These are phyloP conservation scores for Plebejus argus DNA, from an alignment of 2,888 invertebrate species.

Conservation along the genomic window DNA sequence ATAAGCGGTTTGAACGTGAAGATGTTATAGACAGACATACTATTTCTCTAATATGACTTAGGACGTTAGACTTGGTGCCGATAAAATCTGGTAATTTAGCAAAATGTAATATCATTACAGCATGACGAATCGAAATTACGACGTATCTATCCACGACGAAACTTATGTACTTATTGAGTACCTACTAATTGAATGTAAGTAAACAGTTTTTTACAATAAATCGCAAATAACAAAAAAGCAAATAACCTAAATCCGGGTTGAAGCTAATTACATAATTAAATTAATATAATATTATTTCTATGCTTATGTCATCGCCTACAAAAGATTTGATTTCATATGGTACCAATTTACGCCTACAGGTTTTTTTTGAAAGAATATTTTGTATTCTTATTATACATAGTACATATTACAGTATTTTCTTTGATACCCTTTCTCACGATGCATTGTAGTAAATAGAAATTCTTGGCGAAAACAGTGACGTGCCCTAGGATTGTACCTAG, in stretches of 20 bases:
- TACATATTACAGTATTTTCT: neutral
- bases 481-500: too few species aligned
- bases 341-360: neutral
- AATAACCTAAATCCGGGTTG: neutral
- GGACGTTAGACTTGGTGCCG: neutral
- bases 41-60: too few species aligned
- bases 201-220: neutral
- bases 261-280: neutral
- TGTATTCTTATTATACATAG: neutral
- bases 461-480: too few species aligned
- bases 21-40: too few species aligned
- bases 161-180: neutral
- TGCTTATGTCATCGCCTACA: neutral
- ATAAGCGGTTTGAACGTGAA: too few species aligned
- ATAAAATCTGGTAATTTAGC: neutral
- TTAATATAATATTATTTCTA: neutral
- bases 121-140: neutral
- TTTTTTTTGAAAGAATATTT: neutral
- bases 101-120: neutral
- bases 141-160: neutral
- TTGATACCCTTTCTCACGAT: neutral
- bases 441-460: too few species aligned
- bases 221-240: neutral
- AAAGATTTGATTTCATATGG: neutral
- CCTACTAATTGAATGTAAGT: neutral